Base-by-base conservation (phyloP, 2,113 vertebrate genomes). In the Tragelaphus scriptus region DNA sequence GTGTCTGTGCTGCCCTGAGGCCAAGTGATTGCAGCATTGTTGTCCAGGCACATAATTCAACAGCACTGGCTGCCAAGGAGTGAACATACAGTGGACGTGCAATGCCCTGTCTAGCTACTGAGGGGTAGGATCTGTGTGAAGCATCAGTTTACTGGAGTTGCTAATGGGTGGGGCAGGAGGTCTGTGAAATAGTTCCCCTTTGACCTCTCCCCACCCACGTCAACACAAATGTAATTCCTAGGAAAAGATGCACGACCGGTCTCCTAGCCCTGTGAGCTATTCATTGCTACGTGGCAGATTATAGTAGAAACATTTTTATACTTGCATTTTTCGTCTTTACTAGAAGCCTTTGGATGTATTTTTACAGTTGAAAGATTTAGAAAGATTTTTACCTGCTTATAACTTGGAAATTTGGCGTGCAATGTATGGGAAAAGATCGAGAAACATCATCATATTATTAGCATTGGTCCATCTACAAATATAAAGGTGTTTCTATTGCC, bases 401-500 rank as follows among this genome's bases (percentile, higher is more conserved):
- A 94, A 88, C 95, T 91, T 91, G 98, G 98, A 98, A 89, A 77
- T 96, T 96, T 91, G 87, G 92, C 26, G 86, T 97, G 98, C 96
- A 98, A 98, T 98, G 97, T 97, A 98, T 96, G 96, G 65, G 68
- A 96, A 98, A 97, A 91, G 85, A 79, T 97, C 96, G 95, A 90
- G 82, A 91, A 93, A 94, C 87, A 28, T 80, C 92, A 59, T 89
- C 92, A 59, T 89, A 80, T 95, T 96, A 92, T 88, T 97, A 98
- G 96, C 98, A 97, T 98, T 94, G 91, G 93, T 97, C 97, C 98
- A 97, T 97, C 98, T 98, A 98, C 98, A 98, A 97, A 98, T 40
- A 61, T 10, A 89, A 75, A 77, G 97, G 56, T 95, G 80, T 90
- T 98, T 87, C 95, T 88, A 98, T 98, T 96, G 92, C 97, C 71